Evolutionary conservation across 2,888 invertebrate species (phyloP).

Genomic region (Drosophila mayaguana): DNA sequence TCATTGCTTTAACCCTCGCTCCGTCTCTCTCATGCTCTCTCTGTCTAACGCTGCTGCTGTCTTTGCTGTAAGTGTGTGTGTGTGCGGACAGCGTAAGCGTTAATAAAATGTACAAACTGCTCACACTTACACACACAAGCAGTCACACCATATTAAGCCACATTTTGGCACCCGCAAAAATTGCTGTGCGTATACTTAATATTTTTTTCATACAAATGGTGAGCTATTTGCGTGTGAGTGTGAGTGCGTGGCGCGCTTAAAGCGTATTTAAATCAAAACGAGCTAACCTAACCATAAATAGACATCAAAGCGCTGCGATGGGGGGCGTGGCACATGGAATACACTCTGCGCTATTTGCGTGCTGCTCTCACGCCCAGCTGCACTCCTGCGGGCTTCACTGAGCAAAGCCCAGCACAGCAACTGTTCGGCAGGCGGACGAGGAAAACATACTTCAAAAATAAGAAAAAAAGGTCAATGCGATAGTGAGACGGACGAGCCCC

Average conservation of each 20-base stretch:
- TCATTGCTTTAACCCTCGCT: constrained; percentile 34
- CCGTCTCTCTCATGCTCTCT: background rate
- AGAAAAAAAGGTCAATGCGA: constrained; percentile 36
- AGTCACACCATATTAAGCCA: constrained; percentile 46
- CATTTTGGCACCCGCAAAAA: constrained; percentile 64
- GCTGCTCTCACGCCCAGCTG: constrained; percentile 64
- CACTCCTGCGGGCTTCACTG: constrained; percentile 60
- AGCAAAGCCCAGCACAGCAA: constrained; percentile 48
- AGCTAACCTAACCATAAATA: constrained; percentile 59
- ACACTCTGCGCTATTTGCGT: constrained; percentile 70
- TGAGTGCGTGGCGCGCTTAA: constrained; percentile 35
- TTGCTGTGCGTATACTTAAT: constrained; percentile 62
- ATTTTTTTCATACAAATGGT: constrained; percentile 30
- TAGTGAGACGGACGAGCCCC: constrained; percentile 65
- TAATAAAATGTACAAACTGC: constrained; percentile 60
- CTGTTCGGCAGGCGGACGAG: constrained; percentile 6
- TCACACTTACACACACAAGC: constrained; percentile 33
- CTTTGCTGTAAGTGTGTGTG: background rate
- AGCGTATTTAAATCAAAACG: constrained; percentile 60
- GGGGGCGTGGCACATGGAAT: constrained; percentile 32
- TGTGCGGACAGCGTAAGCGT: constrained; percentile 52
- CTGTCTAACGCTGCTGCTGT: constrained; percentile 9
- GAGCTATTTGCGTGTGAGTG: constrained; percentile 13
- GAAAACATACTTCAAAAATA: background rate
- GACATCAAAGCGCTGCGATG: constrained; percentile 64